phyloP scores from a whole-genome alignment of 2,888 invertebrate species.

The Dolichomitus sp. region DNA sequence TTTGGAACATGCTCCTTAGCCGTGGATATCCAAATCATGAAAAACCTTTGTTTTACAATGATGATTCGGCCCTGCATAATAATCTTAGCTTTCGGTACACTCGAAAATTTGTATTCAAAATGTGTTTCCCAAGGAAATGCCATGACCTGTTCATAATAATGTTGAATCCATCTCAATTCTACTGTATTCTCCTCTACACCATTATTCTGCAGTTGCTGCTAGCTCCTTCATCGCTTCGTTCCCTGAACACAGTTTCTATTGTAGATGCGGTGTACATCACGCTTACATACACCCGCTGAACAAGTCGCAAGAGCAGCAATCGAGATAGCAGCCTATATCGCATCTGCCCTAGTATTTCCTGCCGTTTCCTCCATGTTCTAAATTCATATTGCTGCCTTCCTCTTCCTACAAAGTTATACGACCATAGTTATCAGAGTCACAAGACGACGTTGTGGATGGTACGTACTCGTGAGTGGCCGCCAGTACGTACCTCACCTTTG shows the following conservation, averaged over 20 bases:
- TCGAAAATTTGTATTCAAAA: background rate
- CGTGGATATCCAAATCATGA: background rate
- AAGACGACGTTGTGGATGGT: slow-evolving; percentile 31
- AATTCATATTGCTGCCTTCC: slow-evolving; percentile 33
- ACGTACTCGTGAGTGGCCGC: slow-evolving; percentile 18
- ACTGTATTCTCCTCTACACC: background rate
- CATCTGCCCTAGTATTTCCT: background rate
- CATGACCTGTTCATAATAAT: background rate
- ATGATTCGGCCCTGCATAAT: background rate
- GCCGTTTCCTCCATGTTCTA: slow-evolving; percentile 26
- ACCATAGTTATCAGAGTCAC: slow-evolving; percentile 56
- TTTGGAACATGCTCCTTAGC: background rate
- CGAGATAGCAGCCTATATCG: background rate
- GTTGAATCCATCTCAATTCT: background rate
- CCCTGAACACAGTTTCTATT: background rate
- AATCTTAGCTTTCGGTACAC: background rate
- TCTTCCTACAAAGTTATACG: slow-evolving; percentile 42
- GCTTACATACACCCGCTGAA: background rate
- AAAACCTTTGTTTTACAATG: background rate
- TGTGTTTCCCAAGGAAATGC: background rate
- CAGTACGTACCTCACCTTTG: slow-evolving; percentile 19
- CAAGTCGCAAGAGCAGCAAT: slow-evolving; percentile 1
- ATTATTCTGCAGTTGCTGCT: background rate
- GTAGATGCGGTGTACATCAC: background rate
- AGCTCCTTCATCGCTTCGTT: background rate